Percentiles rank a stretch among this genome's conserved stretches.
These are phyloP conservation scores for Panthera uncia DNA, from an alignment of 2,113 vertebrate species.

Conservation along the genomic window DNA sequence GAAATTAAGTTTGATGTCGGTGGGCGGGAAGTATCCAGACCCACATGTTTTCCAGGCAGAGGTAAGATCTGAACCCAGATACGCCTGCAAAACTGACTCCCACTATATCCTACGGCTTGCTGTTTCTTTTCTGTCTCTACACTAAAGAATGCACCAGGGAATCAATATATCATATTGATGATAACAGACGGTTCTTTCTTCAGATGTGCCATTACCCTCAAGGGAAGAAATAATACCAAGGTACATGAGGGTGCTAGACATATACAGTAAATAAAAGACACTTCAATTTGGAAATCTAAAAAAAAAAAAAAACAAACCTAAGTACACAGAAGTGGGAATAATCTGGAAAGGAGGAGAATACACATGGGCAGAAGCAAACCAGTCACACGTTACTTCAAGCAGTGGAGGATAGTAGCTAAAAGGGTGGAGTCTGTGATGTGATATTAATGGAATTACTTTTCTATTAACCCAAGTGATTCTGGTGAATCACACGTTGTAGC, in stretches of 20 bases:
- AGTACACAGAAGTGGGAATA: neutral
- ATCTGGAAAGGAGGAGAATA: neutral
- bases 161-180: neutral
- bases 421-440: too few relatives aligned
- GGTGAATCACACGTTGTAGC: neutral
- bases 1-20: neutral
- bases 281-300: neutral
- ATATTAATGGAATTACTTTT: neutral
- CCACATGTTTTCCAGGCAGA: neutral
- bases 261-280: neutral
- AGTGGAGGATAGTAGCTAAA: neutral
- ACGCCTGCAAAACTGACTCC: neutral
- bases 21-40: neutral
- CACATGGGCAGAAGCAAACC: neutral
- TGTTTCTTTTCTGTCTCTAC: neutral
- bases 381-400: neutral
- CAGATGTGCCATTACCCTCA: neutral
- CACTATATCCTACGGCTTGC: neutral
- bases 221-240: neutral
- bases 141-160: neutral
- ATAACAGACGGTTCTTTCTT: neutral
- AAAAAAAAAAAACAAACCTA: neutral
- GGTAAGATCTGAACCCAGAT: neutral
- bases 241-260: neutral
- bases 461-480: neutral